Conservation (phyloP, 2,888 invertebrate genomes). For the Tiphia femorata region DNA sequence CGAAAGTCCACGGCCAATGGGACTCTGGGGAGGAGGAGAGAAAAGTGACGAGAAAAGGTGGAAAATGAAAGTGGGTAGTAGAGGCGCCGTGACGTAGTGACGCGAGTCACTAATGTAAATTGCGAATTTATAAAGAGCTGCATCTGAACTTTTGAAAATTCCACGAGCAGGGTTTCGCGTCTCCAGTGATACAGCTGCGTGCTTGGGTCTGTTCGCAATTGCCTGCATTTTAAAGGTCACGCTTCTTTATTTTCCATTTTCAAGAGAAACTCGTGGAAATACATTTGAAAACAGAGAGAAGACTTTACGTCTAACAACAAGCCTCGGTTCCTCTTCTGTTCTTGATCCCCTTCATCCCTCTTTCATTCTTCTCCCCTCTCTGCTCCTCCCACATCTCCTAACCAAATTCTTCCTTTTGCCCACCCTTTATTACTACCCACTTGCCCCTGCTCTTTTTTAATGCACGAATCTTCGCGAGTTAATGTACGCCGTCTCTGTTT, state of each 20-base stretch:
- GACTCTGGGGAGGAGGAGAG: conserved; percentile 13
- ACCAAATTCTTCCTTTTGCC: too few species aligned
- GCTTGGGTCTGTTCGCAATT: too few species aligned
- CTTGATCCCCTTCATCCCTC: not conserved
- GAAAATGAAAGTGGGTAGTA: not conserved
- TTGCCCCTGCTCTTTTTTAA: conserved; percentile 23
- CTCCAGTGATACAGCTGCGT: too few species aligned
- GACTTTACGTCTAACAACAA: too few species aligned
- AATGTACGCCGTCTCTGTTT: conserved; percentile 44
- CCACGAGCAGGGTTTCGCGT: too few species aligned
- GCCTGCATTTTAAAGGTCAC: too few species aligned
- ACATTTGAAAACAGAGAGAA: too few species aligned
- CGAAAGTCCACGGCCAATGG: conserved; percentile 16
- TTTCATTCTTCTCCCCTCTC: not conserved
- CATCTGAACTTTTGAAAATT: too few species aligned
- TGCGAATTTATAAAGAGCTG: too few species aligned
- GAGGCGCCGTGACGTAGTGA: conserved; percentile 3
- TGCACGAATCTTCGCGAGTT: too few species aligned
- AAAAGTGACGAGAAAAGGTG: conserved; percentile 6
- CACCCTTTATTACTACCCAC: conserved; percentile 9
- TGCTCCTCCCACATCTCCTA: not conserved
- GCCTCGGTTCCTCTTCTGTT: not conserved
- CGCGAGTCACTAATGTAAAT: not conserved
- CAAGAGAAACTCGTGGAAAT: too few species aligned
- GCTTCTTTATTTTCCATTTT: too few species aligned